Evolutionary conservation across 2,797 vertebrate species (phyloP).

Genomic region (Heliangelus exortis): DNA sequence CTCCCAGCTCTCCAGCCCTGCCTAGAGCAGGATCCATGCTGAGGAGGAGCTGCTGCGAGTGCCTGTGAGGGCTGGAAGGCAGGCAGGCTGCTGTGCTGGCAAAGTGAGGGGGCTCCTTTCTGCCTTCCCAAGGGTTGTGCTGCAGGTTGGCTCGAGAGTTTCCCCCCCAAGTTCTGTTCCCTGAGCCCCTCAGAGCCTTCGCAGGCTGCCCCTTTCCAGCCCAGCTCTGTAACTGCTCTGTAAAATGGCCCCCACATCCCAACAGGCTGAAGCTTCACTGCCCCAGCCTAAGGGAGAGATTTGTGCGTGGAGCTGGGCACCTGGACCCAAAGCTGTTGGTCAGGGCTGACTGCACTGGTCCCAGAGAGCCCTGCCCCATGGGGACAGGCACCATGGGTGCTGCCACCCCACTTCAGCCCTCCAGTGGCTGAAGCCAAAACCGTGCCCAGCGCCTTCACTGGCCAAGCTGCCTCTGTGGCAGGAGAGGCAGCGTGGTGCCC

Average conservation of each 20-base stretch:
- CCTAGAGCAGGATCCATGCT: not conserved
- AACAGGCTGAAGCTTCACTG: not conserved
- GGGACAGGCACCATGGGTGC: not conserved
- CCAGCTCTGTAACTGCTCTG: not conserved
- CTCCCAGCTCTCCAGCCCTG: not conserved
- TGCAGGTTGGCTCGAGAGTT: not conserved
- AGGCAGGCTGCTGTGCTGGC: no score
- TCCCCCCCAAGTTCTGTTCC: not conserved
- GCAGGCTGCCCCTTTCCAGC: not conserved
- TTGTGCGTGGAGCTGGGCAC: not conserved
- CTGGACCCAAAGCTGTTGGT: fast-evolving
- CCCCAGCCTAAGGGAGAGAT: not conserved
- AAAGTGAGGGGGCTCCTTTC: not conserved
- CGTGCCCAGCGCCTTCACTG: not conserved
- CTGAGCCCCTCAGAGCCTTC: not conserved
- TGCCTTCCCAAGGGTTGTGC: not conserved
- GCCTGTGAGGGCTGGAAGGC: no score
- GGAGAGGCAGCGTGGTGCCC: not conserved
- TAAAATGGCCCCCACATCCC: not conserved
- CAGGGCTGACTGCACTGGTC: fast-evolving
- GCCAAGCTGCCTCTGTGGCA: not conserved
- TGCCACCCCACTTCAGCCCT: not conserved
- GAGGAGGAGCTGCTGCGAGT: no score
- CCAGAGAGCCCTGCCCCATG: fast-evolving
- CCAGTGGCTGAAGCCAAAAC: not conserved